phyloP scores from a whole-genome alignment of 2,113 vertebrate genomes.

The Morone saxatilis region DNA sequence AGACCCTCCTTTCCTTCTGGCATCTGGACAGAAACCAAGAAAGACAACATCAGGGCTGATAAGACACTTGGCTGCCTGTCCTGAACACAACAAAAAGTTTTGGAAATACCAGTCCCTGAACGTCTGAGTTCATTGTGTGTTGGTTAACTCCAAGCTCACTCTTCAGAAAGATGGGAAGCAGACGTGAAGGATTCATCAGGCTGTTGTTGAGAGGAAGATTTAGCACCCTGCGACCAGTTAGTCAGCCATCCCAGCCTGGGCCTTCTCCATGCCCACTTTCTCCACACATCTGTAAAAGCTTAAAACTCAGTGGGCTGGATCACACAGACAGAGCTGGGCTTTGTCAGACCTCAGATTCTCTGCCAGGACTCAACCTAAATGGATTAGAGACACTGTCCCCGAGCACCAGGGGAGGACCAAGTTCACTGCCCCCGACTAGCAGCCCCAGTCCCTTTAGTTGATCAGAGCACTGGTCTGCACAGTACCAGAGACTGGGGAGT shows the following conservation, averaged over 20 bases:
- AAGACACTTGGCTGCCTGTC: conserved; percentile 60
- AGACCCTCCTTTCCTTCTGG: conserved; percentile 38
- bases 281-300: conserved; percentile 81
- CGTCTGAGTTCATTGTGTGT: conserved; percentile 29
- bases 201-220: conserved; percentile 67
- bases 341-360: conserved; percentile 77
- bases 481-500: conserved; percentile 33
- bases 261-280: conserved; percentile 66
- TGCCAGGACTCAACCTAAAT: conserved; percentile 74
- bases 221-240: conserved; percentile 62
- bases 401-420: conserved; percentile 57
- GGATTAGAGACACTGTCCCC: conserved; percentile 72
- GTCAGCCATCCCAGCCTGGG: conserved; percentile 50
- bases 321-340: conserved; percentile 79
- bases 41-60: conserved; percentile 66
- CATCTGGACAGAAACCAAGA: conserved; percentile 40
- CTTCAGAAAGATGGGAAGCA: conserved; percentile 29
- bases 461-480: conserved; percentile 53
- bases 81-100: conserved; percentile 37
- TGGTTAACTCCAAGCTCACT: background rate
- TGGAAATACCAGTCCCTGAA: conserved; percentile 29
- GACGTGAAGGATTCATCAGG: conserved; percentile 48
- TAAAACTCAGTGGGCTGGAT: conserved; percentile 74
- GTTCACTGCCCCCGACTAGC: conserved; percentile 60
- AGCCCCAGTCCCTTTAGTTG: conserved; percentile 50